Evolutionary conservation across 2,888 invertebrate genomes (phyloP), one percentile per base, ranked within the genome.

Genomic region (Acronicta aceris): DNA sequence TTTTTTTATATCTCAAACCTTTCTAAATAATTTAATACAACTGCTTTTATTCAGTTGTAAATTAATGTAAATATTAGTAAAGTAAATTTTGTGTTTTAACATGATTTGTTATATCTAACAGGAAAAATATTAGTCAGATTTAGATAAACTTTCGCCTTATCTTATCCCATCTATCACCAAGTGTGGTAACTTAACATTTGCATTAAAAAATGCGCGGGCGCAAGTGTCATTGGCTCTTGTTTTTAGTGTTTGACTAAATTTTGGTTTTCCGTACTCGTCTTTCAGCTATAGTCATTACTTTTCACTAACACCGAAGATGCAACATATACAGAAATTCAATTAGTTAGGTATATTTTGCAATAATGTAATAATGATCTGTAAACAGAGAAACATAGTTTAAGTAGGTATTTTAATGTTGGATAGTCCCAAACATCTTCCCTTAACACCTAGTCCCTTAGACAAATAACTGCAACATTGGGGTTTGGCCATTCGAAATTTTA

Each of bases 121-220:
- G 21, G 60, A 38, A 45, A 73, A 51, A 58, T 45, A 38, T 58
- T 42, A 21, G 27, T 47, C 42, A 33, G 30, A 41, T 58, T 55
- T 45, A 46, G 27, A 45, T 40, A 73, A 60, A 63, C 50, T 74
- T 76, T 69, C 65, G 15, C 51, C 21, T 43, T 9, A 33, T 30
- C 36, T 42, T 46, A 42, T 25, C 42, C 16, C 47, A 62, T 52
- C 21, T 40, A 47, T 74, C 59, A 60, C 45, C 21, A 45, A 51
- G 46, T 59, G 36, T 36, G 45, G 33, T 30, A 48, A 43, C 27
- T 50, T 36, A 27, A 33, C 63, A 60, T 77, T 74, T 60, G 45
- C 51, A 57, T n/a, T 77, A 59, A 21, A 58, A 46, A 73, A 57
- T 54, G 56, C 33, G 40, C 12, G 41, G 46, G 40, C 43, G 50